A percentile compares a stretch with the other conserved stretches of the same genome.
phyloP scores from a whole-genome alignment of 1,140 invertebrate genomes.

The Bombus sylvicola region DNA sequence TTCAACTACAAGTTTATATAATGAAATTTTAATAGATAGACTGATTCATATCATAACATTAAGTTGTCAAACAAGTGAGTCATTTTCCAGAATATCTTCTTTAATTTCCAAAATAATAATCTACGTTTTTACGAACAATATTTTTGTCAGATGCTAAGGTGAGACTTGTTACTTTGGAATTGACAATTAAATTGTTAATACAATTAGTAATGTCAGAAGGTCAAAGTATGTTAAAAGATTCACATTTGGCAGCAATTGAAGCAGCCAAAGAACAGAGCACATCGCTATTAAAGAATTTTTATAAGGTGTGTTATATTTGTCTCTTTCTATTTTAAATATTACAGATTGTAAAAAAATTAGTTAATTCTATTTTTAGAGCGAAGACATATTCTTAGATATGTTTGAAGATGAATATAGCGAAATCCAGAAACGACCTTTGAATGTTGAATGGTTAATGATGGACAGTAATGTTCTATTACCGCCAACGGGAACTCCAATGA shows the following conservation, averaged over 20 bases:
- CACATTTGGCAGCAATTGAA: conserved; percentile 86
- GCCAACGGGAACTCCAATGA: conserved; percentile 98
- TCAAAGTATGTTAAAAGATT: conserved; percentile 81
- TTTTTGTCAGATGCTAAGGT: conserved; percentile 88
- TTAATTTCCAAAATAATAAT: neutral
- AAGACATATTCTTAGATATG: conserved; percentile 99
- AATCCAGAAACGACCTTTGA: conserved; percentile 93
- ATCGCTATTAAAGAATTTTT: conserved; percentile 94
- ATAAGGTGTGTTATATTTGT: conserved; percentile 86
- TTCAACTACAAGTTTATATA: conserved; percentile 85
- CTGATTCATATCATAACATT: conserved; percentile 90
- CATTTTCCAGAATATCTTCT: conserved; percentile 19
- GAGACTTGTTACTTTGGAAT: conserved; percentile 95
- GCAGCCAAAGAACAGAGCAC: conserved; percentile 93
- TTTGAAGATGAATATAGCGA: conserved; percentile 99
- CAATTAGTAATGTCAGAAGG: conserved; percentile 83
- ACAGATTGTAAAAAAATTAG: conserved; percentile 31
- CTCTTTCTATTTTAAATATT: neutral
- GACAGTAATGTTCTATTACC: conserved; percentile 98
- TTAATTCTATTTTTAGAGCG: conserved; percentile 85
- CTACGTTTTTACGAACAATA: conserved; percentile 26
- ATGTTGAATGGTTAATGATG: conserved; percentile 97
- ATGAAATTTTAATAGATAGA: conserved; percentile 89
- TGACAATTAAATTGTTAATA: conserved; percentile 91
- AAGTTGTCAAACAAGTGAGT: conserved; percentile 91